Evolutionary conservation across 1,140 invertebrate species (phyloP), one percentile per base, ranked within the genome.

Genomic region (Drosophila persimilis): DNA sequence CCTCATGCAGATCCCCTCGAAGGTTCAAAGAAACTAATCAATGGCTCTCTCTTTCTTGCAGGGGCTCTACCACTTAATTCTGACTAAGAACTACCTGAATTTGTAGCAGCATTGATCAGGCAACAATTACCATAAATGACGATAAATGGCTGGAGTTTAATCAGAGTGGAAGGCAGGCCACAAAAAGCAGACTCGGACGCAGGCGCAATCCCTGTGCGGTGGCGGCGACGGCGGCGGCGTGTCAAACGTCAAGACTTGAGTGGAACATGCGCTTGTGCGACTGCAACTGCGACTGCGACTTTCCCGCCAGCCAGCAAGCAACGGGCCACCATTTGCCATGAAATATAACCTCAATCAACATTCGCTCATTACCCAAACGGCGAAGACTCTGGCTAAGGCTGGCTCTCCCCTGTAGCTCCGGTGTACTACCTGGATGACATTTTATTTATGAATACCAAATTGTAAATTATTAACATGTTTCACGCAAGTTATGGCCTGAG

Each of bases 401-500:
- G 35, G 11, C 35, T 13, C 35, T 39, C 35, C 35, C 35, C 50
- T 31, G 35, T 15, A 54, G 55, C 47, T 70, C 74, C 63, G 78
- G 83, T 78, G 78, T 71, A 81, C 77, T 65, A 13, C 35, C 77
- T 52, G 71, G 74, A 86, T 86, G 81, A 88, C 81, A 88, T 88
- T 89, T 88, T 88, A 88, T 88, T 88, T 88, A 88, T 88, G 84
- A 89, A 89, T 89, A 88, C 84, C 79, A 89, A 88, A 88, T 88
- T 88, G 83, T 88, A 89, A 88, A 88, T 89, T 88, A 88, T 88
- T 89, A 89, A 88, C 84, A 89, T 89, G 83, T 88, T 89, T 88
- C 83, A 88, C 75, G 84, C 79, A 88, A 88, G 83, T 84, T 83
- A 88, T 86, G 83, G 83, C 83, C 83, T 60, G 73, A 80, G 67